Conservation (phyloP, 1,140 invertebrate genomes). For the Zophobas morio region DNA sequence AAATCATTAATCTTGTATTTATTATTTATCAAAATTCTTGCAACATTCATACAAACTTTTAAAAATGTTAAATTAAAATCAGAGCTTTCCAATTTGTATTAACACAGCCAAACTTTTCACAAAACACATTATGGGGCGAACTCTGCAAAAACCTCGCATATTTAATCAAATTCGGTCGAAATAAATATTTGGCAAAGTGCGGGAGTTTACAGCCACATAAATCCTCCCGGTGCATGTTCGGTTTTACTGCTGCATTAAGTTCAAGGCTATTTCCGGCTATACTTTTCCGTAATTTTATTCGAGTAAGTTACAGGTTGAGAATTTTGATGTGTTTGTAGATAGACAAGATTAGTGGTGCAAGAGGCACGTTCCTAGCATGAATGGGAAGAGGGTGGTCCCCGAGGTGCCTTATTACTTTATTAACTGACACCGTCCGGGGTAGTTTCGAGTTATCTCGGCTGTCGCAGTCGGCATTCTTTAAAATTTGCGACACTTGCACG, state of each 20-base stretch:
- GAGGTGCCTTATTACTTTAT: constrained; percentile 64
- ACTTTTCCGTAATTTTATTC: constrained; percentile 42
- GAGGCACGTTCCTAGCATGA: constrained; percentile 27
- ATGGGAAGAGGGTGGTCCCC: constrained; percentile 45
- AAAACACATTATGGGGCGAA: constrained; percentile 5
- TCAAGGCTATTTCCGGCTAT: constrained; percentile 33
- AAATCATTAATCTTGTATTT: too few species aligned
- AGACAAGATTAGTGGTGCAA: constrained; percentile 33
- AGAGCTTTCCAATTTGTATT: too few species aligned
- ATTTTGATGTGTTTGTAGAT: constrained; percentile 37
- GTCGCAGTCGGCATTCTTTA: constrained; percentile 59
- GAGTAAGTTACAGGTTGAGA: constrained; percentile 29
- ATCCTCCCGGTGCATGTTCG: constrained; percentile 33
- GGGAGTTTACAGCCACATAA: constrained; percentile 38
- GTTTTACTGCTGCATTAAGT: constrained; percentile 23
- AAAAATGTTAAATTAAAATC: too few species aligned
- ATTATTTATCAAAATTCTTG: too few species aligned
- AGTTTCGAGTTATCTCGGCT: constrained; percentile 61
- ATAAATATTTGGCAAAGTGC: constrained; percentile 35
- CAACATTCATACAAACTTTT: too few species aligned
- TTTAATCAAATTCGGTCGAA: constrained; percentile 20
- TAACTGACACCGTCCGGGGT: constrained; percentile 62
- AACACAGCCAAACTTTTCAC: background rate
- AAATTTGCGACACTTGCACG: constrained; percentile 56
- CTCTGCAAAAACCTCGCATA: background rate